Conservation (phyloP, 2,113 vertebrate genomes). For the Psammodynastes pulverulentus region DNA sequence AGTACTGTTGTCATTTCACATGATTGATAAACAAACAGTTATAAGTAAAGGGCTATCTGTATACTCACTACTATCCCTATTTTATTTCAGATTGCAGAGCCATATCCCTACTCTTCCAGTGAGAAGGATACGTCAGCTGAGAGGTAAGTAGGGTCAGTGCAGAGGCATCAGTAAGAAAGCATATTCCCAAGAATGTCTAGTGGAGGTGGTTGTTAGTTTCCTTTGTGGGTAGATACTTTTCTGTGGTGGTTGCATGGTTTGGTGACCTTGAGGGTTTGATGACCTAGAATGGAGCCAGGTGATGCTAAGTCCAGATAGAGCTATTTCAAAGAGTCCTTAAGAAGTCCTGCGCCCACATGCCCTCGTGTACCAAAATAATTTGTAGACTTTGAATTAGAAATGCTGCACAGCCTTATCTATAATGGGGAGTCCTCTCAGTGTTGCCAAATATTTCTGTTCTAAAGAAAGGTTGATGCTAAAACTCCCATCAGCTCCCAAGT, state of each 20-base stretch:
- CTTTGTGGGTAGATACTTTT: neutral
- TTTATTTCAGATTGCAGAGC: conserved; percentile 21
- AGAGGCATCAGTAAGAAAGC: neutral
- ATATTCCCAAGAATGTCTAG: neutral
- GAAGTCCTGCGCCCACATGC: neutral
- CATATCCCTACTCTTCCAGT: conserved; percentile 1
- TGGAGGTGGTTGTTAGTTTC: neutral
- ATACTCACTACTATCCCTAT: neutral
- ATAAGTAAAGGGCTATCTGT: neutral
- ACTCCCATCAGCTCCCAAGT: neutral
- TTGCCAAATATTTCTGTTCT: neutral
- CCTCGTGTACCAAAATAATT: neutral
- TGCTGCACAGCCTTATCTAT: neutral
- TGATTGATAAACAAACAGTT: neutral
- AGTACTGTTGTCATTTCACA: neutral
- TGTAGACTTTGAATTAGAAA: neutral
- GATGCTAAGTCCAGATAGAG: neutral
- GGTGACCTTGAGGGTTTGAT: too few relatives aligned
- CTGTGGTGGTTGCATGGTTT: too few relatives aligned
- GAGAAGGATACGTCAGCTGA: neutral
- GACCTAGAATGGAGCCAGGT: neutral
- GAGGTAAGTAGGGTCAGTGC: neutral
- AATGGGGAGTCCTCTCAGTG: neutral
- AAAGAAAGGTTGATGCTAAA: neutral
- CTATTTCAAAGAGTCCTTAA: neutral